Evolutionary conservation across 2,113 vertebrate species (phyloP), one percentile per base, ranked within the genome.

Genomic region (Phylloscopus trochilus): DNA sequence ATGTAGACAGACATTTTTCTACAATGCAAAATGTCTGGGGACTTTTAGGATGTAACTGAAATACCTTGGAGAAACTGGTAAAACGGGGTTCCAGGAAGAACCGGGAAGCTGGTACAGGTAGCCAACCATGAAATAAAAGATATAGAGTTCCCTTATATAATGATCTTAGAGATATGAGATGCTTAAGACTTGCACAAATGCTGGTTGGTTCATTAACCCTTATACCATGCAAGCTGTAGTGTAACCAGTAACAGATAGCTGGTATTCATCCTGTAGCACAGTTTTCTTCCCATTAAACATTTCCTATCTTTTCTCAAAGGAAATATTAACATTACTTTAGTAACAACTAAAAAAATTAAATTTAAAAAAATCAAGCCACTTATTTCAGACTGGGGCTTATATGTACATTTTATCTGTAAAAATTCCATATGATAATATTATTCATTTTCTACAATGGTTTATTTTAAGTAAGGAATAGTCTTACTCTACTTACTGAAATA

Each of bases 71-170:
- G 97, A 97, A 93, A 96, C 55, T 94, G 95, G 87, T 95, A 93
- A 88, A 97, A 96, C 77, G 96, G 80, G 58, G 31, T 97, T 97
- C 84, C 93, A 95, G 87, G 74, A 97, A 97, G 70, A 95, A 67
- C 51, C 89, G 72, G 52, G 51, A 39, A 88, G 41, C 6, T 66
- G 47, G 79, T 69, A 76, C 15, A 83, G 22, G 46, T 62, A 78
- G 24, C 60, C 35, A 83, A 83, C 26, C 8, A 49, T 43, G 46
- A 94, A 78, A 69, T 59, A 30, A 81, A 39, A 91, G 59, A 73
- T 24, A 39, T 0, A 83, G 28, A 92, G n/a, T 81, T 94, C 35
- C 60, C 52, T 74, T 63, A 28, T 63, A 28, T 7, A 85, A 91
- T 74, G 12, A 47, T 85, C 47, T 92, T 87, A 62, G 15, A 92